These are phyloP conservation scores for Helobdella robusta DNA, from an alignment of 2,888 invertebrate genomes.

Conservation along the genomic window DNA sequence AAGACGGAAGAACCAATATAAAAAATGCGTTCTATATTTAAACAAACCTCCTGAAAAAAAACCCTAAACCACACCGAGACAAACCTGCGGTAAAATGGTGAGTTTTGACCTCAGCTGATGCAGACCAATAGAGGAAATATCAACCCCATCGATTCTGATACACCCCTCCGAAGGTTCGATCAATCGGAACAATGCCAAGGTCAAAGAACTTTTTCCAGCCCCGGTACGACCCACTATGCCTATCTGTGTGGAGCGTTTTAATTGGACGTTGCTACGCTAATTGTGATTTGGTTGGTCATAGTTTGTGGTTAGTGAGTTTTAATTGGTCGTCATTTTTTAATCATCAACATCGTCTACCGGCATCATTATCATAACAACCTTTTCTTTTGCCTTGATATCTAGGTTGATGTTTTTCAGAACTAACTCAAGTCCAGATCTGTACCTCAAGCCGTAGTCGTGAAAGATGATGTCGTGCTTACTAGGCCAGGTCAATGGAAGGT, in stretches of 20 bases:
- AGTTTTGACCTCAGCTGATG: constrained; percentile 39
- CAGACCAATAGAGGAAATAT: constrained; percentile 36
- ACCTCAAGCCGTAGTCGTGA: constrained; percentile 52
- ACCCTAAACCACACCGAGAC: not conserved
- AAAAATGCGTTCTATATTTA: not conserved
- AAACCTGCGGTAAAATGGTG: constrained; percentile 51
- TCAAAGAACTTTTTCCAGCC: constrained; percentile 32
- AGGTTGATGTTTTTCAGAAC: constrained; percentile 36
- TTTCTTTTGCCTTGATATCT: constrained; percentile 31
- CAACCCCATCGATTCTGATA: constrained; percentile 41
- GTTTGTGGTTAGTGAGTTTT: no score
- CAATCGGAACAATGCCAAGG: constrained; percentile 31
- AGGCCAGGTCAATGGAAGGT: constrained; percentile 62
- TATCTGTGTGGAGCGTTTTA: constrained; percentile 26
- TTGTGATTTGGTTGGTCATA: no score
- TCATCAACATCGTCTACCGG: no score
- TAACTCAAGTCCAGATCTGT: constrained; percentile 37
- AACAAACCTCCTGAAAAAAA: not conserved
- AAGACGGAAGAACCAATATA: not conserved
- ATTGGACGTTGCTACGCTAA: no score
- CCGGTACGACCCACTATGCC: constrained; percentile 33
- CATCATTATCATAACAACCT: constrained; percentile 39
- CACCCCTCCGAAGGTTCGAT: constrained; percentile 31
- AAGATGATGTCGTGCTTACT: constrained; percentile 68
- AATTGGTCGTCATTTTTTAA: no score